Evolutionary conservation across 2,797 vertebrate species (phyloP).

Genomic region (Hyperoplus lanceolatus): DNA sequence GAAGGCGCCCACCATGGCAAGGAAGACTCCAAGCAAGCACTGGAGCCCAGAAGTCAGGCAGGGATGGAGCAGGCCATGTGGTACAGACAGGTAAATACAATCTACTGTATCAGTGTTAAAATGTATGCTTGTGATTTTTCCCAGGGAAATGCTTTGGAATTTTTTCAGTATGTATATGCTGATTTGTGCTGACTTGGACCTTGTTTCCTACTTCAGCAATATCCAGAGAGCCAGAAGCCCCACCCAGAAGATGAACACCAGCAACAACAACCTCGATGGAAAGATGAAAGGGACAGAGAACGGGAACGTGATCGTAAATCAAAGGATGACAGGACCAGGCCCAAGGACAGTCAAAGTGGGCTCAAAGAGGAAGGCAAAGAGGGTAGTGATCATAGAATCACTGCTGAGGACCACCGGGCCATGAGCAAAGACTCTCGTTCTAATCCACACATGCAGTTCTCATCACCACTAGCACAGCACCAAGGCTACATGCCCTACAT

Average conservation of each 20-base stretch:
- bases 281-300: conserved; percentile 87
- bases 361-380: conserved; percentile 94
- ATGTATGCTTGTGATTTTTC: conserved; percentile 8
- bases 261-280: conserved; percentile 90
- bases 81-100: conserved; percentile 93
- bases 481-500: conserved; percentile 97
- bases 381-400: conserved; percentile 87
- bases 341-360: conserved; percentile 87
- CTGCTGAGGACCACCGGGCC: conserved; percentile 89
- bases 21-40: conserved; percentile 91
- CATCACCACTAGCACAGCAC: conserved; percentile 93
- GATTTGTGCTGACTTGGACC: conserved; percentile 82
- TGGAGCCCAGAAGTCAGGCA: conserved; percentile 89
- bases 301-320: conserved; percentile 89
- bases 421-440: conserved; percentile 92
- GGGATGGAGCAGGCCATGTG: conserved; percentile 94
- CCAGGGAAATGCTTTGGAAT: conserved; percentile 11
- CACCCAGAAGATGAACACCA: conserved; percentile 81
- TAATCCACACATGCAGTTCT: conserved; percentile 92
- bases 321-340: conserved; percentile 91
- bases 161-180: neutral
- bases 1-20: conserved; percentile 92
- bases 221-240: conserved; percentile 88
- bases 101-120: neutral
- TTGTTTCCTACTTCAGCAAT: conserved; percentile 86